Evolutionary conservation across 1,140 invertebrate genomes (phyloP), one percentile per base, ranked within the genome.

Genomic region (Galendromus occidentalis): DNA sequence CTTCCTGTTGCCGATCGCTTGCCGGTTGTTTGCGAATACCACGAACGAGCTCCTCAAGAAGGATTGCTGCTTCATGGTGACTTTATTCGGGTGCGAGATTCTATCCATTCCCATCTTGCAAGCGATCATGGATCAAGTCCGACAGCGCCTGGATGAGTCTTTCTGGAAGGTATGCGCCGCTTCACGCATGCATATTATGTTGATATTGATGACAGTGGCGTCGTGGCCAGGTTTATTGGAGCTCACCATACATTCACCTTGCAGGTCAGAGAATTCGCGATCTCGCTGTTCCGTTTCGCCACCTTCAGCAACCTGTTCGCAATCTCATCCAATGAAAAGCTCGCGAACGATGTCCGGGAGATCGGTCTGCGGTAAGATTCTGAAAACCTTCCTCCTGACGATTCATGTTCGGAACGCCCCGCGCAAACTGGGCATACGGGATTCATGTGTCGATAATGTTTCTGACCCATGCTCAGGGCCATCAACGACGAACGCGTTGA

Each of bases 291-390:
- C 7, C 85, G 91, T 75, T 83, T 85, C 20, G 73, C 87, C 64
- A 81, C 89, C 7, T 92, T 92, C 75, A 82, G 87, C 69, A 92
- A 91, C 70, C 83, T 91, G 77, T 83, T 87, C 18, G 78, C 80
- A 66, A 73, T 89, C 25, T 74, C 83, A n/a, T 81, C 80, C 25
- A 75, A 79, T n/a, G 59, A 76, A 0, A 70, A 76, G 0, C 81
- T 81, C 75, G 76, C 71, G 4, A 65, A 68, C 42, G 51, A 68
- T 20, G 70, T 77, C 1, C 42, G 55, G 22, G 59, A 71, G 1
- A 44, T 77, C 18, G 44, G 77, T 14, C 42, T 75, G 14, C n/a
- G 33, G 51, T 59, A 22, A 59, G 51, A 20, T 25, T n/a, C n/a
- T n/a, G n/a, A n/a, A n/a, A n/a, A n/a, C n/a, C n/a, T n/a, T n/a